Evolutionary conservation across 2,797 vertebrate species (phyloP), one percentile per base, ranked within the genome.

Genomic region (Lagodon rhomboides): DNA sequence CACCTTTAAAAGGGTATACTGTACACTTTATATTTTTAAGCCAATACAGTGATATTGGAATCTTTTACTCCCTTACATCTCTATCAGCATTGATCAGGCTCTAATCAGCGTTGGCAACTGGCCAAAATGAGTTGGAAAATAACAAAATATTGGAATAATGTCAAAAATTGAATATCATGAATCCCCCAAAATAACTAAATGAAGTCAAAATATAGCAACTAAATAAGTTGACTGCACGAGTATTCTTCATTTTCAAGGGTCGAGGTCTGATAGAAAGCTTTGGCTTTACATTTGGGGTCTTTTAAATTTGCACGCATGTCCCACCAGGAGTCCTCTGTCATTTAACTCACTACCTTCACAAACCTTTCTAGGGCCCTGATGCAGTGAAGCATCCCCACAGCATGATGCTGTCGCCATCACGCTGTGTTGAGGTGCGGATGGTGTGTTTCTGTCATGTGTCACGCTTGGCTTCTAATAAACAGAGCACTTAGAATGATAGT

Each of bases 401-500:
- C 38, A 59, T 3, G 25, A 43, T 15, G 22, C 30, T 64, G 51
- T 46, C n/a, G 22, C 43, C 53, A 13, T 22, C 44, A 22, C 67
- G 56, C 23, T 34, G 10, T 49, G 61, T 46, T 10, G 49, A 25
- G 30, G 15, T 25, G 7, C 11, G 16, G 47, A 44, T 60, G 20
- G 3, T 58, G 49, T 53, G 56, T 70, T 63, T 41, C 5, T 50
- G 11, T 55, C 5, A 44, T 55, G 63, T 76, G 50, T 41, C 30
- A 18, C 3, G 30, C 10, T 49, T 63, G 50, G 9, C 13, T 58
- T 58, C 23, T 12, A 58, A 30, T 38, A 38, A 65, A 58, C 20
- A 50, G 17, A 68, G 9, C 30, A 75, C 22, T 66, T 17, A 17
- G 23, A 16, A 59, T n/a, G 23, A 67, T 27, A 2, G 34, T 54